phyloP scores from a whole-genome alignment of 2,888 invertebrate genomes.

The Panzeria rudis region DNA sequence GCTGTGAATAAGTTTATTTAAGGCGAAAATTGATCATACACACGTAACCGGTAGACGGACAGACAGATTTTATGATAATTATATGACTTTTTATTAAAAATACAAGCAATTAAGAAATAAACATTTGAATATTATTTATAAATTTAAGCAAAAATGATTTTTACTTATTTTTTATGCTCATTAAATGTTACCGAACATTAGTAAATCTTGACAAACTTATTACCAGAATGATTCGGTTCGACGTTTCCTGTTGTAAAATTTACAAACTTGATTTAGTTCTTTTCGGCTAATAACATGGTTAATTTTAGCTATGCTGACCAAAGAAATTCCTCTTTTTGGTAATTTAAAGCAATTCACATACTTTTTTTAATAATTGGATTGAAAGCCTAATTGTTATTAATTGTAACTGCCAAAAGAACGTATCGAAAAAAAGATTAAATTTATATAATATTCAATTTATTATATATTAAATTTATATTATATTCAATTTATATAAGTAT shows the following conservation, averaged over 20 bases:
- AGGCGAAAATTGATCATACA: conserved; percentile 23
- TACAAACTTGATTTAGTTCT: neutral
- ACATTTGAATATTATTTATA: neutral
- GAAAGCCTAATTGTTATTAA: too few relatives aligned
- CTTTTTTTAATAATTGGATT: too few relatives aligned
- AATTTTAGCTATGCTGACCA: too few relatives aligned
- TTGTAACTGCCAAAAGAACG: too few relatives aligned
- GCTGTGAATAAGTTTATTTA: conserved; percentile 17
- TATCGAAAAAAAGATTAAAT: too few relatives aligned
- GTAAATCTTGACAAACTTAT: neutral
- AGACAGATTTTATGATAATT: neutral
- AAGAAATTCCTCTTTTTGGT: too few relatives aligned
- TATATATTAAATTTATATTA: too few relatives aligned
- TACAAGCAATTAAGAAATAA: neutral
- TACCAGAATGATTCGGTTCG: conserved; percentile 3
- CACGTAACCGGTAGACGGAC: conserved; percentile 33
- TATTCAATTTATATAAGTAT: too few relatives aligned
- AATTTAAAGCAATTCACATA: too few relatives aligned
- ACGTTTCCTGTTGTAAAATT: neutral
- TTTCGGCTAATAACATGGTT: too few relatives aligned
- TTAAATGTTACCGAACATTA: neutral
- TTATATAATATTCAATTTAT: too few relatives aligned
- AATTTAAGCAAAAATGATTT: neutral
- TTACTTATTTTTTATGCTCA: neutral
- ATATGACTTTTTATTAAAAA: neutral